Base-by-base conservation (phyloP, 2,888 invertebrate genomes). In the Hirtodrosophila trivittata region DNA sequence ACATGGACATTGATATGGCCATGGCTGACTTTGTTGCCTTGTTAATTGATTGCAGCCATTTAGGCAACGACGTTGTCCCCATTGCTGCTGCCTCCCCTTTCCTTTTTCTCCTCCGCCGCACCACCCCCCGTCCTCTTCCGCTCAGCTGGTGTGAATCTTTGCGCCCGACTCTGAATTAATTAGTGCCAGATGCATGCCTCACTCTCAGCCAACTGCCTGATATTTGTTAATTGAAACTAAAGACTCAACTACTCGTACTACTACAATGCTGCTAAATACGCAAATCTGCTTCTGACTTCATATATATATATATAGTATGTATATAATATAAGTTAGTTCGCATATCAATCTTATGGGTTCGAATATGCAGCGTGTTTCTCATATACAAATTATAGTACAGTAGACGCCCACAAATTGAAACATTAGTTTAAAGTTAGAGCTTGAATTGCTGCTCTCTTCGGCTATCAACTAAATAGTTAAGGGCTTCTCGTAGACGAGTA, bases 41-140 rank as follows among this genome's bases (percentile, higher is more conserved):
- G 66, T 68, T 87, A 87, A 84, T 87, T 86, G 86, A 84, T 84
- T 87, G 87, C 66, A 70, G 74, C 65, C 67, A 86, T 86, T 86
- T 77, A 62, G 74, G 73, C 72, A 75, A 42, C 38, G 37, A 32
- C 16, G 18, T 26, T 49, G 68, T 32, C 32, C 21, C n/a, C 47
- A 9, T 39, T 32, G 8, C 10, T 25, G 1, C 18, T n/a, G 33
- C 13, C n/a, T 28, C 32, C 30, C 35, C 14, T 3, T 21, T 21
- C 3, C 18, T 21, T 3, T 21, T 21, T 3, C 18, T 21, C 49
- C 21, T 8, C 37, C 10, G n/a, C 32, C 33, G 18, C 35, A 28
- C 30, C 6, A 9, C 13, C n/a, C 8, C 32, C 25, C 18, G 5
- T 12, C 2, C 25, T 1, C 4, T 35, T n/a, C 14, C 25, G 51